Conservation (phyloP, 2,888 invertebrate genomes). For the Microplitis deprimator region DNA sequence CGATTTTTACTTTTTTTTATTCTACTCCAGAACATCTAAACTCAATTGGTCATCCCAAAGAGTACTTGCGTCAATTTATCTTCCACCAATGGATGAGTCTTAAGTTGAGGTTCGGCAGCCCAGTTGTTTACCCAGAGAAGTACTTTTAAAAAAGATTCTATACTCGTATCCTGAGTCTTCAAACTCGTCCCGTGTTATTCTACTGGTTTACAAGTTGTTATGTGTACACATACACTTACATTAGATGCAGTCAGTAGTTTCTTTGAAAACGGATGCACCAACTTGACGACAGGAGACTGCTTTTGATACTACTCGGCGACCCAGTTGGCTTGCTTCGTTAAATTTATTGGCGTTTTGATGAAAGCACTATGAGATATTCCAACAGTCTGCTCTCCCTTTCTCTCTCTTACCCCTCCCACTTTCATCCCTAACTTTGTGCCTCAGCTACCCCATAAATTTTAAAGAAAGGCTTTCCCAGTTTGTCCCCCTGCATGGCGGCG, state of each 20-base stretch:
- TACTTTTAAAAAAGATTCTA: neutral
- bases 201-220: neutral
- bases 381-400: slow-evolving; percentile 32
- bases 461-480: slow-evolving; percentile 47
- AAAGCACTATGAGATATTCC: slow-evolving; percentile 52
- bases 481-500: neutral
- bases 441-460: slow-evolving; percentile 52
- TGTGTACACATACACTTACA: too few species aligned
- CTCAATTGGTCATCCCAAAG: slow-evolving; percentile 27
- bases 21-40: slow-evolving; percentile 5
- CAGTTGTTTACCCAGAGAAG: neutral
- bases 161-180: neutral
- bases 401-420: neutral
- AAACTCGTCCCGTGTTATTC: neutral
- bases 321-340: slow-evolving; percentile 47
- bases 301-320: slow-evolving; percentile 53
- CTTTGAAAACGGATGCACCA: neutral
- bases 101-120: slow-evolving; percentile 17
- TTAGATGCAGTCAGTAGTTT: neutral
- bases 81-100: slow-evolving; percentile 42
- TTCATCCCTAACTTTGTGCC: neutral
- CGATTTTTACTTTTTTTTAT: neutral
- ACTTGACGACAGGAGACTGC: slow-evolving; percentile 25
- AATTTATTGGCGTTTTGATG: slow-evolving; percentile 59
- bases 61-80: slow-evolving; percentile 43